A percentile compares a stretch with the other conserved stretches of the same genome.
Conservation (phyloP, 2,113 vertebrate genomes). For the Abramis brama region DNA sequence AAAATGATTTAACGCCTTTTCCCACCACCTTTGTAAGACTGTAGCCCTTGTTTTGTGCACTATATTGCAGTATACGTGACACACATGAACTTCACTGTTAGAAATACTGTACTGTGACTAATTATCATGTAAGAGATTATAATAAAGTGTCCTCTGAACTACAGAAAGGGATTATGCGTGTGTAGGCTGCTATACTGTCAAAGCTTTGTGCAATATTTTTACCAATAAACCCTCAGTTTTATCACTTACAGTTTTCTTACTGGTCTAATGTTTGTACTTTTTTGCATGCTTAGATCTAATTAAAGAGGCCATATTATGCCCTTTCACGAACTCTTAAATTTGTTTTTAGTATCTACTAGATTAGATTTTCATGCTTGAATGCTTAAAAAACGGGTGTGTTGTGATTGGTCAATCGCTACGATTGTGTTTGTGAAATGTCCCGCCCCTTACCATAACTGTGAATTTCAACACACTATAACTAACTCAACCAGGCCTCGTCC, state of each 20-base stretch:
- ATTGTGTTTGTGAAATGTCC: too few species aligned
- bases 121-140: not conserved
- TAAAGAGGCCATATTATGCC: too few species aligned
- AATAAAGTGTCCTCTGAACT: conserved; percentile 42
- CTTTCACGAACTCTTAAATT: too few species aligned
- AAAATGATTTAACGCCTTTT: conserved; percentile 22
- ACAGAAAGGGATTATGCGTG: conserved; percentile 6
- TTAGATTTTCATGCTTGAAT: too few species aligned
- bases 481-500: too few species aligned
- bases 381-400: too few species aligned
- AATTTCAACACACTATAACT: too few species aligned
- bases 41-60: conserved; percentile 17
- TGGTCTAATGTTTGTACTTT: not conserved
- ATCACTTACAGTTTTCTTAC: not conserved
- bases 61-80: conserved; percentile 12
- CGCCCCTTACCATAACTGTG: too few species aligned
- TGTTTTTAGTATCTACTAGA: too few species aligned
- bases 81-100: conserved; percentile 27
- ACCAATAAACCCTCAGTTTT: conserved; percentile 20
- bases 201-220: conserved; percentile 38
- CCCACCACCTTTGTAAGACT: conserved; percentile 9
- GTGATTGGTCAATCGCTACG: too few species aligned
- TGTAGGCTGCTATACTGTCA: conserved; percentile 17
- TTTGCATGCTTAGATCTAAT: not conserved
- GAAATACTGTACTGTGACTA: conserved; percentile 21